Conservation (phyloP, 2,888 invertebrate genomes). For the Euspilapteryx auroguttella region DNA sequence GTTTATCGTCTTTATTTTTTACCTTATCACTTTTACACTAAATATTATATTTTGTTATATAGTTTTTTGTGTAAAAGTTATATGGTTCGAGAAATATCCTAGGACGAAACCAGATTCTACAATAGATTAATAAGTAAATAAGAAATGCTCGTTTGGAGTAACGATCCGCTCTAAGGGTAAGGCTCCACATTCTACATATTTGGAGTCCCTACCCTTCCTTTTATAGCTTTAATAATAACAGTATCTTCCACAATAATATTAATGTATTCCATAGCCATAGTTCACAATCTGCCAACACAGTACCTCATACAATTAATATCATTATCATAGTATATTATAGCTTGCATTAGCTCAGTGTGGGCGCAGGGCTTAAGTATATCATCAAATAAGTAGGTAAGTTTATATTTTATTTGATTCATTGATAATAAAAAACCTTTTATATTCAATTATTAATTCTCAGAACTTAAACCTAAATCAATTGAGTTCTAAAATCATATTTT, state of each 20-base stretch:
- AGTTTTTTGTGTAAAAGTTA: constrained; percentile 6
- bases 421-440: too few relatives aligned
- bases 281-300: constrained; percentile 37
- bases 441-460: too few relatives aligned
- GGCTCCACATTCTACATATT: constrained; percentile 26
- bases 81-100: too few relatives aligned
- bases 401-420: too few relatives aligned
- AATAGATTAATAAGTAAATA: constrained; percentile 38
- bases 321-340: too few relatives aligned
- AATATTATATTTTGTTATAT: too few relatives aligned
- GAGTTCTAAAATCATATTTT: too few relatives aligned
- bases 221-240: constrained; percentile 56
- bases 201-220: too few relatives aligned
- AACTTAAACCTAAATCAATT: too few relatives aligned
- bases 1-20: constrained; percentile 14
- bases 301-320: constrained; percentile 31
- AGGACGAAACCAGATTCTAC: constrained; percentile 32
- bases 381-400: too few relatives aligned
- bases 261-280: constrained; percentile 39
- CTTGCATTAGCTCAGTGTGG: too few relatives aligned
- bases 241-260: constrained; percentile 51
- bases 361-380: too few relatives aligned
- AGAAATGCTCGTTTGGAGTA: constrained; percentile 37
- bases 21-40: constrained; percentile 9
- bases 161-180: constrained; percentile 26